These are phyloP conservation scores for Triplophysa yarkandensis DNA, from an alignment of 2,797 vertebrate species.

Conservation along the genomic window DNA sequence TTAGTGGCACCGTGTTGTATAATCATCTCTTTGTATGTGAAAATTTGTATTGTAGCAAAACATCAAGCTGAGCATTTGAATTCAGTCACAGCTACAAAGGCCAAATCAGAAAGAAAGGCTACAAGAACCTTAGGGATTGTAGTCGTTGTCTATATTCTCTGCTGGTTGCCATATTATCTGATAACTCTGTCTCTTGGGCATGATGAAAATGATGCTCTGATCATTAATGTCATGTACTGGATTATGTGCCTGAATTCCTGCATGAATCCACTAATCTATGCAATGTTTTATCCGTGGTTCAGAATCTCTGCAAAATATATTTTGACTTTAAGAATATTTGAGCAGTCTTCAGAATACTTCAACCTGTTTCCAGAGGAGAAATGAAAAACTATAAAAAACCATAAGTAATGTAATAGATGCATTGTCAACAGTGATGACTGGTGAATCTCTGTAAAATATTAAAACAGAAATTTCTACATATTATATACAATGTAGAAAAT, in stretches of 20 bases:
- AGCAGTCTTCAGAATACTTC: slow-evolving; percentile 13
- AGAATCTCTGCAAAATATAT: slow-evolving; percentile 61
- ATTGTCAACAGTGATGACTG: neutral
- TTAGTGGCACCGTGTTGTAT: slow-evolving; percentile 59
- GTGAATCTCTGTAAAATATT: neutral
- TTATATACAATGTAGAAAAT: too few relatives aligned
- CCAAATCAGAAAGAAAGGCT: slow-evolving; percentile 65
- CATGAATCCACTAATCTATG: slow-evolving; percentile 67
- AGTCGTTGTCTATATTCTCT: slow-evolving; percentile 61
- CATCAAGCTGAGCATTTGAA: slow-evolving; percentile 59
- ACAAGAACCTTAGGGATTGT: slow-evolving; percentile 64
- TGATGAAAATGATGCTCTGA: neutral
- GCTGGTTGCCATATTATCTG: slow-evolving; percentile 66
- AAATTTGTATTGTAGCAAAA: slow-evolving; percentile 61
- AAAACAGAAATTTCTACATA: too few relatives aligned
- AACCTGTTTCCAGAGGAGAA: slow-evolving; percentile 25
- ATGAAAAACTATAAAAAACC: neutral
- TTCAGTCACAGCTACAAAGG: slow-evolving; percentile 22
- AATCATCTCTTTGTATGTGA: slow-evolving; percentile 61
- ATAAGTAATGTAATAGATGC: neutral
- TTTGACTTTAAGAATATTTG: slow-evolving; percentile 60
- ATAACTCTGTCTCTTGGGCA: slow-evolving; percentile 48
- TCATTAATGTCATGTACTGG: slow-evolving; percentile 54
- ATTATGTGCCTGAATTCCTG: slow-evolving; percentile 64
- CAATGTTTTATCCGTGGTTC: slow-evolving; percentile 69